These are phyloP conservation scores for Lepas anatifera DNA, from an alignment of 2,888 invertebrate genomes.

Conservation along the genomic window DNA sequence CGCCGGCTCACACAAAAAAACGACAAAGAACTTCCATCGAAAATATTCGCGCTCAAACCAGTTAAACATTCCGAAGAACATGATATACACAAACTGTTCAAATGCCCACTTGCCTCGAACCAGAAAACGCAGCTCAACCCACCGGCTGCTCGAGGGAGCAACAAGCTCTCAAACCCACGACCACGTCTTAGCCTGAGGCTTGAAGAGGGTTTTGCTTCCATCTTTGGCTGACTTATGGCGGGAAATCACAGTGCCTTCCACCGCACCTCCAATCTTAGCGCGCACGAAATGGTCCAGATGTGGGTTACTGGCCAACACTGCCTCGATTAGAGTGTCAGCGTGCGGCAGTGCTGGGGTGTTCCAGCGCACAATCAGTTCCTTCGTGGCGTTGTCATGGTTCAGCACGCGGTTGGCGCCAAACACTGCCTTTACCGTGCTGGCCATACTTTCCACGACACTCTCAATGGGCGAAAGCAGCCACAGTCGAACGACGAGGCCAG, in stretches of 20 bases:
- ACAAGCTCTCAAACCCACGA: no score
- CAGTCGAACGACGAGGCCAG: background rate
- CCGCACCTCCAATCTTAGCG: background rate
- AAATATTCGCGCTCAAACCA: no score
- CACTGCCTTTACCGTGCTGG: background rate
- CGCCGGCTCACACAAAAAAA: no score
- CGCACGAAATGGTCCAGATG: background rate
- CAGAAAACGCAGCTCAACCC: no score
- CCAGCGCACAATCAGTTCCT: background rate
- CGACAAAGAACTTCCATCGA: no score
- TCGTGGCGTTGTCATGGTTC: background rate
- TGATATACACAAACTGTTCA: no score
- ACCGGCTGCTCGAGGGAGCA: no score
- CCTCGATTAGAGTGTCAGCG: background rate
- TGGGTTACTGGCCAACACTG: background rate
- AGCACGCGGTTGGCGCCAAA: background rate
- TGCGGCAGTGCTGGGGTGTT: background rate
- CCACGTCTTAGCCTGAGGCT: no score
- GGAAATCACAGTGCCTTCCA: background rate
- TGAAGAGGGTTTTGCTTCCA: no score
- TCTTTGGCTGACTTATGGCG: background rate
- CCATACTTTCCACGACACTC: background rate
- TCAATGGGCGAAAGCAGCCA: background rate
- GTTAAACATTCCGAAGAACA: no score
- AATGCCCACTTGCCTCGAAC: no score